Evolutionary conservation across 1,140 invertebrate genomes (phyloP), one percentile per base, ranked within the genome.

Genomic region (Lycorma delicatula): DNA sequence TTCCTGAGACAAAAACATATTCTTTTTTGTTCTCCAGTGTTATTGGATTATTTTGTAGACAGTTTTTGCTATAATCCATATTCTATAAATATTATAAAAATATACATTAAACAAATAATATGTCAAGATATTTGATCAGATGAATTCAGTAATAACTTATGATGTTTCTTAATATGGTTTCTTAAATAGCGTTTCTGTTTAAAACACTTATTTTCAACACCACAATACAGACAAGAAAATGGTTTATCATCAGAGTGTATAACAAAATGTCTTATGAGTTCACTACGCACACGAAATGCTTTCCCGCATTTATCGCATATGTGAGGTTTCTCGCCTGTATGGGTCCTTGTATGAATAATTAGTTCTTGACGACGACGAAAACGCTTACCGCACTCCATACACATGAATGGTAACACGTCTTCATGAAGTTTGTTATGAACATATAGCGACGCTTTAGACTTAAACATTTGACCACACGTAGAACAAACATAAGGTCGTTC

Each of bases 181-280:
- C 50, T 49, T 36, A 64, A 41, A 26, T 85, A 83, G 16, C 84
- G 85, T 68, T 90, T 86, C 44, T 87, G 72, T 56, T 87, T 69
- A 56, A 67, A 67, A 9, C 51, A 79, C 66, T 86, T 86, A n/a
- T n/a, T n/a, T n/a, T n/a, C n/a, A n/a, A n/a, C n/a, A 0, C 83
- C 84, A 67, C 87, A 89, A 1, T 85, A 68, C 58, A 82, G 78
- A 64, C 87, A 90, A 25, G 80, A 79, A 65, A 79, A 87, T 1
- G 83, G 82, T 56, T 84, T 78, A 67, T 89, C 84, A 12, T 84
- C 84, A 1, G 82, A 84, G 69, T 87, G 85, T 26, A 82, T 82
- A 3, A 79, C 54, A 38, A 61, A 51, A 44, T 61, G 60, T 3
- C 49, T 31, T 16, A 27, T 28, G 3, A 67, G 41, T 31, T 48